Base-by-base conservation (phyloP, 2,888 invertebrate species). In the Dugesia japonica region DNA sequence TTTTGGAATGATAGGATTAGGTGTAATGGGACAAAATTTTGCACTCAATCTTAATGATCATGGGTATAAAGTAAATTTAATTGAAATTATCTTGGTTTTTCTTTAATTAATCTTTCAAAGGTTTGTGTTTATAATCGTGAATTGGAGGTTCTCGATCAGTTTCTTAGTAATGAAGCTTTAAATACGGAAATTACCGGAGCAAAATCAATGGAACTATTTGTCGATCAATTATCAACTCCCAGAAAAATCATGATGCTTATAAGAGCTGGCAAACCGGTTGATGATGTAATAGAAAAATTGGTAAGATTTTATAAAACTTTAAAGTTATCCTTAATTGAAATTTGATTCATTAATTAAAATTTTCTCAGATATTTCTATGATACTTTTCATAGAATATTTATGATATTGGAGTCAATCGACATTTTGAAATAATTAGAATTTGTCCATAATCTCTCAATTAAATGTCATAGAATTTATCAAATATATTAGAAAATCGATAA, bases 21-120 rank as follows among this genome's bases (percentile, higher is more conserved):
- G 98, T 79, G 98, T 98, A 0, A 98, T 99, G 98, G 98, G 98
- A 42, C 98, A 99, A 86, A 98, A 98, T 86, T 87, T 99, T 74
- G 94, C 98, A 80, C 87, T 98, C 73, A 98, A 98, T 84, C 98
- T 98, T 94, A 92, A 97, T 83, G 95, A 95, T 82, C 92, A 97
- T 85, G 95, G 94, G 17, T 98, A 92, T 86, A 72, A 72, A 13
- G 27, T 72, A 72, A 27, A n/a, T n/a, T n/a, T n/a, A n/a, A n/a
- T n/a, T n/a, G n/a, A 0, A 26, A 1, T 23, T 1, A 20, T 23
- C n/a, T 72, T 28, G n/a, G n/a, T n/a, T n/a, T n/a, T n/a, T 31
- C 13, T 31, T 31, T 31, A 7, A 31, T 31, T 31, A 31, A 13
- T 31, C 13, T 31, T 31, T n/a, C n/a, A n/a, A n/a, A 87, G 86